Conservation (phyloP, 2,888 invertebrate genomes). For the Mesoligia furuncula region DNA sequence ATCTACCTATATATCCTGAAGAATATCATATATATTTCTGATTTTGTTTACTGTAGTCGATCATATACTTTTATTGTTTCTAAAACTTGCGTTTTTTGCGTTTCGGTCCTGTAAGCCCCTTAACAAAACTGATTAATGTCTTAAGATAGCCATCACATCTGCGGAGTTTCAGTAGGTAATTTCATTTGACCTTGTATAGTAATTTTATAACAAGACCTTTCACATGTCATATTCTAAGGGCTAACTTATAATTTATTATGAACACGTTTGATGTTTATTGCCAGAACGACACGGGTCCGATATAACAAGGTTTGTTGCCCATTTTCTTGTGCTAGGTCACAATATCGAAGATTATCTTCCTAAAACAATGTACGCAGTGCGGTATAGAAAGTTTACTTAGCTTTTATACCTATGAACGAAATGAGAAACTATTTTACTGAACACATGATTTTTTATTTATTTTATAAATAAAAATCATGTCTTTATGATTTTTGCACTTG, state of each 20-base stretch:
- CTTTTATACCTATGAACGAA: neutral
- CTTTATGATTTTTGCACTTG: neutral
- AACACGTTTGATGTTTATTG: slow-evolving; percentile 40
- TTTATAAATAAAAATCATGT: too few relatives aligned
- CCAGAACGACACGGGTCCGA: slow-evolving; percentile 21
- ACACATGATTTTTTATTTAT: too few relatives aligned
- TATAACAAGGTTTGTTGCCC: slow-evolving; percentile 12
- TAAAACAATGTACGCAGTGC: slow-evolving; percentile 48
- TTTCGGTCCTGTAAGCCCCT: too few relatives aligned
- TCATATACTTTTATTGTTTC: too few relatives aligned
- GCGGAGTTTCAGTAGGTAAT: neutral
- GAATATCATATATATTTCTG: too few relatives aligned
- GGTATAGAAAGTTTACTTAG: slow-evolving; percentile 9
- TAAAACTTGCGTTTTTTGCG: too few relatives aligned
- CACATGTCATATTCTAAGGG: neutral
- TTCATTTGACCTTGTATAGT: neutral
- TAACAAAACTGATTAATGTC: neutral
- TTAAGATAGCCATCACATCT: neutral
- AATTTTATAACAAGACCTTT: neutral
- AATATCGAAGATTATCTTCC: slow-evolving; percentile 15
- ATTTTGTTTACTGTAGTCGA: too few relatives aligned
- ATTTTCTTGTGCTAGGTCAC: slow-evolving; percentile 22
- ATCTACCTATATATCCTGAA: too few relatives aligned
- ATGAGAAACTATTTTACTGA: neutral
- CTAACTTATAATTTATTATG: slow-evolving; percentile 22